Evolutionary conservation across 2,888 invertebrate species (phyloP).

Genomic region (Thymelicus acteon): DNA sequence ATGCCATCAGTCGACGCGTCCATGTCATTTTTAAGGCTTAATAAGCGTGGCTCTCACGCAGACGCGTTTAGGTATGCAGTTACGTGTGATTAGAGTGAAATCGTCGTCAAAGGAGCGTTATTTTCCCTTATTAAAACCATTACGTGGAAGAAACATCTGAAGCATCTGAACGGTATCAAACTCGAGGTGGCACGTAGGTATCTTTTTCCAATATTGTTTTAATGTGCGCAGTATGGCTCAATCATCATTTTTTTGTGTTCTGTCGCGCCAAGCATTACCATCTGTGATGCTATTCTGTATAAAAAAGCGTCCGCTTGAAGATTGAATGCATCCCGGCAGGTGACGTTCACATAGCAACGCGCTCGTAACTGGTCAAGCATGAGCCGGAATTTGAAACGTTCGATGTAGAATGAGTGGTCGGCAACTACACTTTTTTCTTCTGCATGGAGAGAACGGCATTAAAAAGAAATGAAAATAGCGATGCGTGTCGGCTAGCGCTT

Average conservation of each 20-base stretch:
- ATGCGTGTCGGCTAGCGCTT: constrained; percentile 12
- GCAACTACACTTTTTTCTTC: constrained; percentile 17
- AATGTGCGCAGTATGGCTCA: constrained; percentile 38
- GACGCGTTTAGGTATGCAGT: constrained; percentile 14
- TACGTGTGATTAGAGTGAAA: constrained; percentile 32
- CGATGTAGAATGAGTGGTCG: constrained; percentile 13
- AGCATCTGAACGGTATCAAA: constrained; percentile 24
- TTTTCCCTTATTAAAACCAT: constrained; percentile 38
- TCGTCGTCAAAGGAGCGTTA: constrained; percentile 15
- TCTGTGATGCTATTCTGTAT: constrained; percentile 27
- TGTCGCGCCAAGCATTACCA: constrained; percentile 31
- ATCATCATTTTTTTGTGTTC: constrained; percentile 39
- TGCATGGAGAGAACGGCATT: constrained; percentile 29
- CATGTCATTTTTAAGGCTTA: constrained; percentile 35
- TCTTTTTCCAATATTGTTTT: constrained; percentile 39
- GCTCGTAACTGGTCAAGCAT: constrained; percentile 37
- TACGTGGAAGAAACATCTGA: constrained; percentile 26
- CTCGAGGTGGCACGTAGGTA: constrained; percentile 15
- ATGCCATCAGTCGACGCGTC: constrained; percentile 19
- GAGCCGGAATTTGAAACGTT: constrained; percentile 39
- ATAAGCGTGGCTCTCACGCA: constrained; percentile 33
- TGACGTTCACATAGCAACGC: constrained; percentile 33
- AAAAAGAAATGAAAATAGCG: constrained; percentile 25
- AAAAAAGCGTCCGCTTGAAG: constrained; percentile 37
- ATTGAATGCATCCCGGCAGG: constrained; percentile 30